phyloP scores from a whole-genome alignment of 2,888 invertebrate genomes.

The Ornithoptera priamus region DNA sequence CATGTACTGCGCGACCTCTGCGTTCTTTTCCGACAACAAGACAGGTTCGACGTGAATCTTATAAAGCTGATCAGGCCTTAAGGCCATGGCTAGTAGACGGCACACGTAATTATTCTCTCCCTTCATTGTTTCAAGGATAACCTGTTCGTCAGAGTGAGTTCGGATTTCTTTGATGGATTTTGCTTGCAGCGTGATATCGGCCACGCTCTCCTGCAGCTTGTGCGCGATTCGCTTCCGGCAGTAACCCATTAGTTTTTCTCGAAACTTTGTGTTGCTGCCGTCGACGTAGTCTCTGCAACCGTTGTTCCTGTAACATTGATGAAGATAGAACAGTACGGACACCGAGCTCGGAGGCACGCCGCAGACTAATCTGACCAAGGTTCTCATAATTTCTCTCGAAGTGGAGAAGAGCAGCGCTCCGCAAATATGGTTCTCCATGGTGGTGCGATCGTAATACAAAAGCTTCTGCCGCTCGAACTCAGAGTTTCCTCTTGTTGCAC shows the following conservation, averaged over 20 bases:
- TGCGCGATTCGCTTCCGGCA: conserved; percentile 55
- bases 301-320: conserved; percentile 65
- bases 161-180: conserved; percentile 61
- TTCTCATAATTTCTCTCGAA: conserved; percentile 67
- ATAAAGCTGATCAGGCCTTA: conserved; percentile 63
- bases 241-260: conserved; percentile 65
- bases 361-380: conserved; percentile 61
- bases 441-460: conserved; percentile 61
- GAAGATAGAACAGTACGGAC: conserved; percentile 69
- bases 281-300: conserved; percentile 59
- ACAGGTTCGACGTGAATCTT: conserved; percentile 57
- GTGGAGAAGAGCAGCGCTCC: conserved; percentile 55
- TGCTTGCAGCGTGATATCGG: conserved; percentile 55
- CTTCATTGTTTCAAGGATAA: conserved; percentile 63
- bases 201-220: conserved; percentile 60
- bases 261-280: conserved; percentile 59
- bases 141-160: conserved; percentile 55
- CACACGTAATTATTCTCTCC: conserved; percentile 67
- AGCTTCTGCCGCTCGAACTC: conserved; percentile 45
- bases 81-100: conserved; percentile 65
- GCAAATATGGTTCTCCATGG: conserved; percentile 67
- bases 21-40: conserved; percentile 48
- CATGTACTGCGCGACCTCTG: conserved; percentile 45
- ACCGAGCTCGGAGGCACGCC: conserved; percentile 58
- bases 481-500: conserved; percentile 38